Base-by-base conservation (phyloP, 2,113 vertebrate genomes). In the Ellobius talpinus region DNA sequence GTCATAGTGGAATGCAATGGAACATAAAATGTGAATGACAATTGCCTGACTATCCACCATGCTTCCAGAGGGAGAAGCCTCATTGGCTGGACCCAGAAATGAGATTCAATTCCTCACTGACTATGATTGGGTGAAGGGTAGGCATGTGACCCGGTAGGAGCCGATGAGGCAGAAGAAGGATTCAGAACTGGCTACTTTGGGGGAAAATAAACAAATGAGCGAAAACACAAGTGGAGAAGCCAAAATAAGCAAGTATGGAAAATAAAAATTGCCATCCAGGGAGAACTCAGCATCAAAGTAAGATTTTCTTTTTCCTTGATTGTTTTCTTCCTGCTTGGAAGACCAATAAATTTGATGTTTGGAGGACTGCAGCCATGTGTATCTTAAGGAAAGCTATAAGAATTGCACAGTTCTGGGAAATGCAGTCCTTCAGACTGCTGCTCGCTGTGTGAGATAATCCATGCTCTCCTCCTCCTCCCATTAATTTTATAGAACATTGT, bases 381-480 rank as follows among this genome's bases (percentile, higher is more conserved):
- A 6, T 72, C 70, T 26, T 45, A 74, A 76, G 74, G 29, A 86
- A 79, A 70, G n/a, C 17, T 47, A 21, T 8, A 39, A 10, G 13
- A 47, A n/a, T 0, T 47, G 19, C 9, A 21, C 2, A 61, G 39
- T 9, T 7, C 23, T n/a, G n/a, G 39, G 55, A 45, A 50, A 47
- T 0, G 1, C 0, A 0, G 29, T 66, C 13, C 17, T 68, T 26
- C 26, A 79, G 55, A 29, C 39, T 14, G n/a, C 86, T 19, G 33
- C 86, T 76, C 21, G 36, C 36, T 29, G 13, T 26, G 10, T 0
- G 3, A 77, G 7, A 36, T 42, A 23, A 33, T 42, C 29, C 29
- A 16, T 5, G 63, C 36, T 66, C 31, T 0, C 3, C 1, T 14
- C 9, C 0, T 0, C 42, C 55, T 24, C 23, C 23, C 29, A 3